Evolutionary conservation across 2,113 vertebrate species (phyloP), one percentile per base, ranked within the genome.

Genomic region (Phyllopteryx taeniolatus): DNA sequence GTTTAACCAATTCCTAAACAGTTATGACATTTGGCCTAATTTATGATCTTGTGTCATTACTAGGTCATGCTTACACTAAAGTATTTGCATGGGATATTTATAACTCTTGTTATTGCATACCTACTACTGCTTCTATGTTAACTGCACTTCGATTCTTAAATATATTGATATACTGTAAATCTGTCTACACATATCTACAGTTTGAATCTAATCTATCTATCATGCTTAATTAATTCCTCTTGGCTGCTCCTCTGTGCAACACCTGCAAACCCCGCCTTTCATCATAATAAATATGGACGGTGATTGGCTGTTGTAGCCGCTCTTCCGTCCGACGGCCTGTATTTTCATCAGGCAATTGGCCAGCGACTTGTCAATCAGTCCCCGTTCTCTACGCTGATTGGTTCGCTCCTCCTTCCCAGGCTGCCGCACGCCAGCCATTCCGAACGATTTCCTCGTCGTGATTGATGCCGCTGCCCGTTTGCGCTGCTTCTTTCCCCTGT

Each of bases 241-340:
- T 49, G 47, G 13, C 13, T 49, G 53, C 66, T 44, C 72, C 44
- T 43, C 75, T 70, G 68, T 35, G 17, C 77, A 77, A 81, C 89
- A 91, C 88, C 86, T 91, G 87, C 71, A 13, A 14, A 56, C 1
- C 63, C 87, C 75, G 60, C 87, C 85, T 79, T 69, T 73, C 74
- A 61, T 60, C 76, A 81, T 80, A 88, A 89, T 91, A 88, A 86
- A 91, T 0, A 51, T 72, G 46, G 2, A 14, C 68, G 0, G 0
- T 51, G 74, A 87, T 86, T 90, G 85, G 85, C 39, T 68, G 0
- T 1, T 4, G 3, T 0, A 12, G 43, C 49, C 19, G 13, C 4
- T 78, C 83, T 79, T 77, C 12, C 6, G 77, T 71, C 0, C 1
- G 1, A 27, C 17, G 1, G 51, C n/a, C 60, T 39, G 10, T 2